These are phyloP conservation scores for Oreochromis aureus DNA, from an alignment of 2,113 vertebrate species.

Conservation along the genomic window DNA sequence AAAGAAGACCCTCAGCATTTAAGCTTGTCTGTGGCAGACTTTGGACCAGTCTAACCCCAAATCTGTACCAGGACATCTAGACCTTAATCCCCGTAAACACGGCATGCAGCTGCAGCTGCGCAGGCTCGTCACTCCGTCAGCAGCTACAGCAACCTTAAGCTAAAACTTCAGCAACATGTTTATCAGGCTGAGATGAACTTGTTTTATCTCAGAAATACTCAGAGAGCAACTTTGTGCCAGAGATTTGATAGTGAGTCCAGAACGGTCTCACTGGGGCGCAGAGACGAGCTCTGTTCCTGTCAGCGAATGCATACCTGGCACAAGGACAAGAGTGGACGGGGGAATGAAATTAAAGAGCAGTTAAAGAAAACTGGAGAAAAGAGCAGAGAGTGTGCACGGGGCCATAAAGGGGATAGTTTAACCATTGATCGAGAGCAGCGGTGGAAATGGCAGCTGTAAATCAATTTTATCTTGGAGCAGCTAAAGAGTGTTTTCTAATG, in stretches of 20 bases:
- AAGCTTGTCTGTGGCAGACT: not conserved
- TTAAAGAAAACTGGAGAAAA: slow-evolving; percentile 59
- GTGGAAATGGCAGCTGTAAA: slow-evolving; percentile 83
- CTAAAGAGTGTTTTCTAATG: slow-evolving; percentile 85
- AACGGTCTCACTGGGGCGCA: not conserved
- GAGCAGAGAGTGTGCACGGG: slow-evolving; percentile 57
- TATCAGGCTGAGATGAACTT: not conserved
- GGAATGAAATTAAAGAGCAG: slow-evolving; percentile 55
- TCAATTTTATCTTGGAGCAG: slow-evolving; percentile 82
- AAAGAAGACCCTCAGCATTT: rapidly evolving
- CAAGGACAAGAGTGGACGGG: slow-evolving; percentile 40
- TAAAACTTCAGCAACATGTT: slow-evolving; percentile 14
- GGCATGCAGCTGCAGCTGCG: slow-evolving; percentile 34
- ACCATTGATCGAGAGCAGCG: slow-evolving; percentile 80
- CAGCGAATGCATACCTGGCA: slow-evolving; percentile 53
- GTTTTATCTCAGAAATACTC: slow-evolving; percentile 3
- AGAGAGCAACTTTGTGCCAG: not conserved
- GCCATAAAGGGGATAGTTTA: slow-evolving; percentile 81
- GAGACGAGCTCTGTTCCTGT: slow-evolving; percentile 1
- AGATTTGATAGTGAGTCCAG: not conserved
- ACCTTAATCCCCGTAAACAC: not conserved
- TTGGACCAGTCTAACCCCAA: not conserved
- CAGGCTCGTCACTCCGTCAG: slow-evolving; percentile 46
- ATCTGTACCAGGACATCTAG: not conserved
- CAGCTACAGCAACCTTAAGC: slow-evolving; percentile 32